phyloP scores from a whole-genome alignment of 2,888 invertebrate genomes.

The Adelphocoris suturalis region DNA sequence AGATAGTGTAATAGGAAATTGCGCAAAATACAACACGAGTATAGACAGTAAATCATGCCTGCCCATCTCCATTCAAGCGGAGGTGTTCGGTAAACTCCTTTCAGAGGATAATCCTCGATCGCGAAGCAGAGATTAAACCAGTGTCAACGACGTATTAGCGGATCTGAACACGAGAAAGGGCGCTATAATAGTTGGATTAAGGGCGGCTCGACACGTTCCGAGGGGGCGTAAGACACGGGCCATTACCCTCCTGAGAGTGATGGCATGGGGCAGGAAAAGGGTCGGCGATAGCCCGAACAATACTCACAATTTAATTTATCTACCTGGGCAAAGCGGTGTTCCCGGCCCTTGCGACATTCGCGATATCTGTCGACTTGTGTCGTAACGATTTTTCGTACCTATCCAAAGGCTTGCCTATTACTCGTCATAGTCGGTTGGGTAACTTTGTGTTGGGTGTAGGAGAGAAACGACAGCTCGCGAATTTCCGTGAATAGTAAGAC shows the following conservation, averaged over 20 bases:
- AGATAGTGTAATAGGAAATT: too few relatives aligned
- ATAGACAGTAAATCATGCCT: too few relatives aligned
- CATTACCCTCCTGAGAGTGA: slow-evolving; percentile 61
- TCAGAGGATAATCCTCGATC: neutral
- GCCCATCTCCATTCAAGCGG: too few relatives aligned
- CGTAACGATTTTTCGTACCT: slow-evolving; percentile 23
- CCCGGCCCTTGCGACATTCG: neutral
- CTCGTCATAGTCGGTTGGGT: slow-evolving; percentile 1
- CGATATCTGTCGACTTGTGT: neutral
- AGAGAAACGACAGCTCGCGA: neutral
- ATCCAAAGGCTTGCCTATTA: slow-evolving; percentile 8
- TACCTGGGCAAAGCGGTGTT: slow-evolving; percentile 26
- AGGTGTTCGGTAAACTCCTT: neutral
- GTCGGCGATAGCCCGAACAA: slow-evolving; percentile 51
- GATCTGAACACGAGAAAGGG: slow-evolving; percentile 8
- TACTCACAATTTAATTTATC: slow-evolving; percentile 56
- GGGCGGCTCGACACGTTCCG: slow-evolving; percentile 49
- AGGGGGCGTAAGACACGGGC: slow-evolving; percentile 64
- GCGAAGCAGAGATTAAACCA: neutral
- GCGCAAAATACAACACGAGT: too few relatives aligned
- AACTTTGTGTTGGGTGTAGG: neutral
- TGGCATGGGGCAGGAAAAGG: slow-evolving; percentile 28
- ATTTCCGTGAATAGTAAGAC: neutral
- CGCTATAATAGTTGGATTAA: slow-evolving; percentile 55
- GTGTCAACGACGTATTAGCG: slow-evolving; percentile 7